Evolutionary conservation across 2,888 invertebrate genomes (phyloP), one percentile per base, ranked within the genome.

Genomic region (Ashinkailepas kermadecensis): DNA sequence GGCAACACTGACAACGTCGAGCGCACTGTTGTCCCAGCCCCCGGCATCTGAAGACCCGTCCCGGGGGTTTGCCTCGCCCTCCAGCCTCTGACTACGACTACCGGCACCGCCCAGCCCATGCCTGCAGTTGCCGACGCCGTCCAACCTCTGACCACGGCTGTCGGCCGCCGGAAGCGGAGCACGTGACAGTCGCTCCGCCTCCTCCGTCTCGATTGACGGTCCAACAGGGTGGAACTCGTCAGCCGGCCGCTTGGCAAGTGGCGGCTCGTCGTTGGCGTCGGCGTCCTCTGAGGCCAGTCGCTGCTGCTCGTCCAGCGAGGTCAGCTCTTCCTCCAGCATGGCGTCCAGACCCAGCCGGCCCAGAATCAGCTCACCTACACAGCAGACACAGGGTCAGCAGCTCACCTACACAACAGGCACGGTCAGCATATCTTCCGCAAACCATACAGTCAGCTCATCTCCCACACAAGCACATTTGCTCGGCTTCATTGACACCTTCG

Each of bases 331-430:
- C 54, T 25, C 39, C 74, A 74, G 54, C 74, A 74, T 54, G 1
- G n/a, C 54, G 54, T 74, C 74, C 74, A 74, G 54, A 18, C 74
- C 74, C 11, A 74, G 74, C 74, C 54, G 74, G 13, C 74, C 74
- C 74, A 74, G 74, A 15, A 74, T 74, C 54, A 74, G 74, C 74
- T 74, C 74, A 25, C 74, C 74, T 74, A 12, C 13, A 15, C 39
- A 39, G 39, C 39, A 39, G 39, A 39, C 39, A 39, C 39, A 39
- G 39, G 39, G 39, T 39, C 39, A 39, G 39, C 39, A 39, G 39
- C 39, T 39, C 39, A 39, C 39, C 39, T 39, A 39, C 39, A 39
- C 39, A 39, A 39, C 39, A 39, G 4, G 39, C 39, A 39, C 39
- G 39, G 39, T 39, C 39, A 39, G 4, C 39, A 39, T 4, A 39